phyloP scores from a whole-genome alignment of 2,888 invertebrate genomes.

The Andrena dorsata region DNA sequence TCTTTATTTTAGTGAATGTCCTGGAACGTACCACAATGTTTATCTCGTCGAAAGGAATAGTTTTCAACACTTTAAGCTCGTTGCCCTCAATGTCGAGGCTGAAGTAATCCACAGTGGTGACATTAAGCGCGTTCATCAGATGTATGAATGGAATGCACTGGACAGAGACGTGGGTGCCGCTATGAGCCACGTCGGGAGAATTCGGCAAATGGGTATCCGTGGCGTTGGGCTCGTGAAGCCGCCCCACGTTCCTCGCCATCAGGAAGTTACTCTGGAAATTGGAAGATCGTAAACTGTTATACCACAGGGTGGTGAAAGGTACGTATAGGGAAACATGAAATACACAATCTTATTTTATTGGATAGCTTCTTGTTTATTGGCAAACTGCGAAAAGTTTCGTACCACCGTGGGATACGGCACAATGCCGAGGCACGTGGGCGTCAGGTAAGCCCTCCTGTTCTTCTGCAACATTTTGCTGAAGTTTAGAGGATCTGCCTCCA shows the following conservation, averaged over 20 bases:
- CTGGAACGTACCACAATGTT: slow-evolving; percentile 82
- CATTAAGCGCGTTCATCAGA: slow-evolving; percentile 85
- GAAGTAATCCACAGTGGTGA: slow-evolving; percentile 86
- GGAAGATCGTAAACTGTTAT: slow-evolving; percentile 5
- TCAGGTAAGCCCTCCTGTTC: slow-evolving; percentile 84
- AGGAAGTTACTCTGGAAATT: slow-evolving; percentile 83
- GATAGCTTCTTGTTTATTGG: not conserved
- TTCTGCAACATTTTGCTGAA: slow-evolving; percentile 84
- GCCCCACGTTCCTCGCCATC: slow-evolving; percentile 84
- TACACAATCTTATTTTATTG: not conserved
- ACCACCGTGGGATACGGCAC: slow-evolving; percentile 83
- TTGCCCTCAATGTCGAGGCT: slow-evolving; percentile 87
- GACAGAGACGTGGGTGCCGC: slow-evolving; percentile 81
- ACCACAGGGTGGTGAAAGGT: too few species aligned
- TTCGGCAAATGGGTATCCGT: slow-evolving; percentile 55
- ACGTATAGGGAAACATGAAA: not conserved
- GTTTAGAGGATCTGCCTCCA: slow-evolving; percentile 86
- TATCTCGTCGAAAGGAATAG: slow-evolving; percentile 86
- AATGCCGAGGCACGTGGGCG: slow-evolving; percentile 85
- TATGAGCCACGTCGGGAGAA: slow-evolving; percentile 72
- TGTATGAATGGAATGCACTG: slow-evolving; percentile 86
- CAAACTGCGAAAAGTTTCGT: slow-evolving; percentile 23
- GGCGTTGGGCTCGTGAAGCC: slow-evolving; percentile 78
- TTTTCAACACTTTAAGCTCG: slow-evolving; percentile 86
- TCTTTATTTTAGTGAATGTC: not conserved